Percentiles rank a stretch among this genome's conserved stretches.
phyloP scores from a whole-genome alignment of 2,113 vertebrate genomes.

The Zeus faber region DNA sequence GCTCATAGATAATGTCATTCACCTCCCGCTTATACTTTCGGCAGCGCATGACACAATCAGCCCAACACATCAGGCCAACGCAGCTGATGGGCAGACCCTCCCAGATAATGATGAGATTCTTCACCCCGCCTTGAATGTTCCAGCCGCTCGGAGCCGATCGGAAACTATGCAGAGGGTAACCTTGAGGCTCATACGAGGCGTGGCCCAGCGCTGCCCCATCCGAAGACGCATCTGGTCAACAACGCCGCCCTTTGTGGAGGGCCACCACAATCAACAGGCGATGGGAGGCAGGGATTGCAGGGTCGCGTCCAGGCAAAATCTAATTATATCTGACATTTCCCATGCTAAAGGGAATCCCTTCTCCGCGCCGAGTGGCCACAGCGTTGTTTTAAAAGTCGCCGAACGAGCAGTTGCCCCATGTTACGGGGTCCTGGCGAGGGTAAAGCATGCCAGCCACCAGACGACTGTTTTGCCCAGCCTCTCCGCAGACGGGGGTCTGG shows the following conservation, averaged over 20 bases:
- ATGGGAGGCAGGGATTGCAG: slow-evolving; percentile 64
- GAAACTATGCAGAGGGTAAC: slow-evolving; percentile 60
- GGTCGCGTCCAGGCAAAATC: slow-evolving; percentile 67
- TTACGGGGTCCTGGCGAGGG: slow-evolving; percentile 43
- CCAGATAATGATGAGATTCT: slow-evolving; percentile 28
- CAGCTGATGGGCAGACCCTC: not conserved
- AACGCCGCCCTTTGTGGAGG: slow-evolving; percentile 62
- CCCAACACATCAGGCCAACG: slow-evolving; percentile 3
- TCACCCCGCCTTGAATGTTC: slow-evolving; percentile 19
- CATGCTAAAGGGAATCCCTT: slow-evolving; percentile 63
- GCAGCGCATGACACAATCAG: slow-evolving; percentile 1
- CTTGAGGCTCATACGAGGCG: slow-evolving; percentile 36
- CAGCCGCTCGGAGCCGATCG: slow-evolving; percentile 21
- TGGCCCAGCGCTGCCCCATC: slow-evolving; percentile 23
- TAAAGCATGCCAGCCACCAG: slow-evolving; percentile 44
- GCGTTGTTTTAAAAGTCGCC: slow-evolving; percentile 35
- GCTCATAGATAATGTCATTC: slow-evolving; percentile 14
- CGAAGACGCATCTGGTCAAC: slow-evolving; percentile 58
- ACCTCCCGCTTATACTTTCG: not conserved
- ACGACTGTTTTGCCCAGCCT: slow-evolving; percentile 42
- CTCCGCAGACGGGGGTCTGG: not conserved
- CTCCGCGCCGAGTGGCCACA: slow-evolving; percentile 34
- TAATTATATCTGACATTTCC: slow-evolving; percentile 79
- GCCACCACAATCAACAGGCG: slow-evolving; percentile 60
- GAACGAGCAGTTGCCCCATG: slow-evolving; percentile 46